Base-by-base conservation (phyloP, 2,113 vertebrate species). In the Eudyptes chrysolophus region DNA sequence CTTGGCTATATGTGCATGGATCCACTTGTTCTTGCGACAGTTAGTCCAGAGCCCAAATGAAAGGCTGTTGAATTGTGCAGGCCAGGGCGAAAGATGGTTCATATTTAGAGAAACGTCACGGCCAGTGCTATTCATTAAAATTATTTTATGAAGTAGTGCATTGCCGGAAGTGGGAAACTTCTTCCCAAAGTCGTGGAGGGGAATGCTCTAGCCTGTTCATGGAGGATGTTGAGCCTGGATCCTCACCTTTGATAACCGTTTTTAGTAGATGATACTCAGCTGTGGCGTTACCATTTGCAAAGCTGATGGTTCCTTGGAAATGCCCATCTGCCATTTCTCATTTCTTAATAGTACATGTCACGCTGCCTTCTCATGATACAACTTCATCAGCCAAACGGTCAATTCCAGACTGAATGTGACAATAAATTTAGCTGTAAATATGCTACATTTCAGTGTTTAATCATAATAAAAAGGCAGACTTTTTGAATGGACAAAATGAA, bases 371-470 rank as follows among this genome's bases (percentile, higher is more conserved):
- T 0, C 36, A 13, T 72, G 66, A 30, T 75, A 42, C 81, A 85
- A 46, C 65, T 89, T 95, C 46, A 72, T 90, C 88, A 92, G 79
- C 90, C 88, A 96, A 95, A 92, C 83, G 79, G 92, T 65, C 82
- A 71, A 15, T 85, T 94, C 66, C 82, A 85, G 85, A n/a, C 79
- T 86, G 82, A 84, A n/a, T n/a, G 25, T 71, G 84, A 85, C 88
- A 90, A 79, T 90, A 94, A 84, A 90, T 51, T 62, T 69, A 62
- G 61, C 83, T 90, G 86, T 74, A 87, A 94, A 97, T 87, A 92
- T 75, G 80, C 51, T 96, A 48, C 40, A 10, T 94, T 88, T 96
- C 92, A 84, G 44, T 66, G 17, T 65, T 88, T 42, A 77, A 61
- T 90, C 71, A 51, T 80, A 92, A 88, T 88, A 80, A 92, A 92